Evolutionary conservation across 1,140 invertebrate species (phyloP).

Genomic region (Trachymyrmex cornetzi): DNA sequence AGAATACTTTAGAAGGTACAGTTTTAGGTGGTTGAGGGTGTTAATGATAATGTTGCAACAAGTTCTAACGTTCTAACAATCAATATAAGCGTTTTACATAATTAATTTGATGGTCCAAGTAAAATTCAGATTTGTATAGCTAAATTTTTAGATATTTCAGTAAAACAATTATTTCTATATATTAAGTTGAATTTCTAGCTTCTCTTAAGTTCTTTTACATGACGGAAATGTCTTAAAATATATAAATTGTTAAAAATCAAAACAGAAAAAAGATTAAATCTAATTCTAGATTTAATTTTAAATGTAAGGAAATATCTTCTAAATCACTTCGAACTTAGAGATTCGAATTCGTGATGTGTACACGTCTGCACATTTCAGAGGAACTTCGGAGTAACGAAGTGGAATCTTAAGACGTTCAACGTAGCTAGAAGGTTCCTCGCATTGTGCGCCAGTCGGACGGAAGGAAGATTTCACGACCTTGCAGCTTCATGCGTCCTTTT

Average conservation of each 20-base stretch:
- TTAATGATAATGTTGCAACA: too few relatives aligned
- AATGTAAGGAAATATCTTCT: background rate
- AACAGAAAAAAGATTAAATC: background rate
- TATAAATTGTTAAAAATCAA: background rate
- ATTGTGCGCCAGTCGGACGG: constrained; percentile 49
- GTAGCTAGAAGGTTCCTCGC: background rate
- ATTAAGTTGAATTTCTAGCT: background rate
- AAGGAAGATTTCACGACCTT: constrained; percentile 53
- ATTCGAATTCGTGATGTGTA: background rate
- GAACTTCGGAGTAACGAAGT: constrained; percentile 34
- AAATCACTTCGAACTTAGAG: background rate
- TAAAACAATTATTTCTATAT: background rate
- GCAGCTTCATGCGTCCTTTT: constrained; percentile 53
- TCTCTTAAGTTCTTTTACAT: background rate
- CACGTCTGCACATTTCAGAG: constrained; percentile 23
- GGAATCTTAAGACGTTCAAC: constrained; percentile 29
- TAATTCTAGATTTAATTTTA: constrained; percentile 8
- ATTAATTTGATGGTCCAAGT: too few relatives aligned
- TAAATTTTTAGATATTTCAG: too few relatives aligned
- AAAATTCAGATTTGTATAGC: too few relatives aligned
- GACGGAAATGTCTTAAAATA: background rate
- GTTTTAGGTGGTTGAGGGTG: too few relatives aligned
- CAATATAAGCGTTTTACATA: too few relatives aligned
- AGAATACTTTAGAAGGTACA: too few relatives aligned
- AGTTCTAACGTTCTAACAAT: too few relatives aligned